Evolutionary conservation across 2,113 vertebrate genomes (phyloP), one percentile per base, ranked within the genome.

Genomic region (Upupa epops): DNA sequence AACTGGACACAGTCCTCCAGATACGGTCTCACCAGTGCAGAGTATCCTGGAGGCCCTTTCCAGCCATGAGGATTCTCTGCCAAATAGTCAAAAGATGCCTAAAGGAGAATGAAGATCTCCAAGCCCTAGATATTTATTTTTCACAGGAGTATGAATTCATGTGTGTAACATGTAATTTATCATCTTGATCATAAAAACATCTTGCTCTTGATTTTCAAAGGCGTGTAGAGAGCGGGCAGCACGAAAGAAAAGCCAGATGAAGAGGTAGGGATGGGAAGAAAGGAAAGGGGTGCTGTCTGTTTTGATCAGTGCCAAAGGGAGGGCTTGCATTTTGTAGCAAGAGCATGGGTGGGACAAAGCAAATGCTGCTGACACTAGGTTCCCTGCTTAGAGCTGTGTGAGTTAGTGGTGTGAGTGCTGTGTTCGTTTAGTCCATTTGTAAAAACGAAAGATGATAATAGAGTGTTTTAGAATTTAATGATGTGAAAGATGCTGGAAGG

Each of bases 241-340:
- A 87, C 83, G 86, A 94, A 71, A 68, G 88, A 83, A 94, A 94
- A 89, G 66, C 78, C 81, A 96, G 78, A 89, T 45, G 59, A 94
- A 96, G 93, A 96, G 96, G 96, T 96, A 96, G 96, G 96, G 92
- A 96, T 72, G 63, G 54, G 61, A 78, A 72, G 73, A 92, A 90
- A 93, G 87, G 80, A 68, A 83, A 73, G 28, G 28, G 42, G 34
- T 71, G 31, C 13, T 85, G 32, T 9, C 63, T 19, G 0, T 40
- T 81, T 77, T 84, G 28, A 22, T 51, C 56, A 51, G 13, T 84
- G 72, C 84, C n/a, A 28, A n/a, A 65, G 48, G 61, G 63, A 86
- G 20, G 11, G n/a, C 14, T 29, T 90, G 29, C 13, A 7, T 85
- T 93, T 66, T 60, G 12, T 89, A 83, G 54, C 42, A 88, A 55